Evolutionary conservation across 2,113 vertebrate species (phyloP), one percentile per base, ranked within the genome.

Genomic region (Phrynosoma platyrhinos): DNA sequence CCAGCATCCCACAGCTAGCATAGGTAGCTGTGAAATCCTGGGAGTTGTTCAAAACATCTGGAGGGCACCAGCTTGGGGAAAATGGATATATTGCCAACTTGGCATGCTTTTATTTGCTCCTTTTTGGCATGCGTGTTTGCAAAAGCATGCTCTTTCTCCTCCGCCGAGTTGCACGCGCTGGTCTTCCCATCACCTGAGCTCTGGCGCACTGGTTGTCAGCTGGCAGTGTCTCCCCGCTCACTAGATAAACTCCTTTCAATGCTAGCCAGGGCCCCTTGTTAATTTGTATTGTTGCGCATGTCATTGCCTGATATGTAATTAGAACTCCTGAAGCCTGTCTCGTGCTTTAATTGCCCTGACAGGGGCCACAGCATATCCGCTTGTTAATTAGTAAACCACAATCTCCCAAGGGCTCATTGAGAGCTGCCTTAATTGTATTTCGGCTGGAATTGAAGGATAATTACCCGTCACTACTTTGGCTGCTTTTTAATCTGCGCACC

Each of bases 361-460:
- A 95, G 94, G 95, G 96, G 95, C 95, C 95, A 96, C 95, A 94
- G 90, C 95, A 95, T 93, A 97, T 97, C 97, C 96, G 95, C 95
- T 97, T 96, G 95, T 96, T 97, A 97, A 98, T 97, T 97, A 97
- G 96, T 95, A 94, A 96, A 97, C 95, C 95, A 95, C 96, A 97
- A 94, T 97, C 96, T 97, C 96, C 97, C 92, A 93, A 95, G 82
- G 94, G 94, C 96, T 95, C 83, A 53, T 93, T 95, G 95, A 96
- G 94, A 94, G 82, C 32, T 58, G 95, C 93, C 95, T 95, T 97
- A 96, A 97, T 97, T 97, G 96, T 97, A 96, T 97, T 96, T 96
- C 96, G 95, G 95, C 93, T 93, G 95, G 95, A 96, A 95, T 95
- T 94, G 95, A 97, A 92, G 94, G 95, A 95, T 96, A 97, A 97